These are phyloP conservation scores for Eucriotettix oculatus DNA, from an alignment of 2,888 invertebrate species.

Conservation along the genomic window DNA sequence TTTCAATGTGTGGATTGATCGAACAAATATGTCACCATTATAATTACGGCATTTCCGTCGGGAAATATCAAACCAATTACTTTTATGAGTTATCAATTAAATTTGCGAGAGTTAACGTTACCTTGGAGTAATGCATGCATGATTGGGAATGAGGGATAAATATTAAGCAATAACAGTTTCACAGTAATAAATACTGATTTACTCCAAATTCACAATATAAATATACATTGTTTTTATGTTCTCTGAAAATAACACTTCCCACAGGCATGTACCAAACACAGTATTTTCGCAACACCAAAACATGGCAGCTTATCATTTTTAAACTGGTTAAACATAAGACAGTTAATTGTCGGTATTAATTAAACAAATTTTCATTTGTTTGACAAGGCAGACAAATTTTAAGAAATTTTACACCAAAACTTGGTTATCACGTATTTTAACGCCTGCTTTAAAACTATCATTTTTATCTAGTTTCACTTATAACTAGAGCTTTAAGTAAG, in stretches of 20 bases:
- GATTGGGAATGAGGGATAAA: background rate
- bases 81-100: no score
- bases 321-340: constrained; percentile 6
- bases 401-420: constrained; percentile 5
- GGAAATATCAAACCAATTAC: no score
- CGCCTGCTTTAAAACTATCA: constrained; percentile 1
- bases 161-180: constrained; percentile 17
- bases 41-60: no score
- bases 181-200: constrained; percentile 38
- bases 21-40: no score
- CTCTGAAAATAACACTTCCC: constrained; percentile 36
- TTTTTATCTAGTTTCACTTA: background rate
- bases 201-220: constrained; percentile 37
- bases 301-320: constrained; percentile 5
- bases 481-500: background rate
- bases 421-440: constrained; percentile 3
- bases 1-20: no score
- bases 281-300: constrained; percentile 11
- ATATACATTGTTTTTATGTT: constrained; percentile 34
- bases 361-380: background rate
- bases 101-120: no score
- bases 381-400: constrained; percentile 5
- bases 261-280: constrained; percentile 12
- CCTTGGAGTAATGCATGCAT: background rate
- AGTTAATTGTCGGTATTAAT: background rate